Evolutionary conservation across 2,113 vertebrate species (phyloP), one percentile per base, ranked within the genome.

Genomic region (Loxodonta africana): DNA sequence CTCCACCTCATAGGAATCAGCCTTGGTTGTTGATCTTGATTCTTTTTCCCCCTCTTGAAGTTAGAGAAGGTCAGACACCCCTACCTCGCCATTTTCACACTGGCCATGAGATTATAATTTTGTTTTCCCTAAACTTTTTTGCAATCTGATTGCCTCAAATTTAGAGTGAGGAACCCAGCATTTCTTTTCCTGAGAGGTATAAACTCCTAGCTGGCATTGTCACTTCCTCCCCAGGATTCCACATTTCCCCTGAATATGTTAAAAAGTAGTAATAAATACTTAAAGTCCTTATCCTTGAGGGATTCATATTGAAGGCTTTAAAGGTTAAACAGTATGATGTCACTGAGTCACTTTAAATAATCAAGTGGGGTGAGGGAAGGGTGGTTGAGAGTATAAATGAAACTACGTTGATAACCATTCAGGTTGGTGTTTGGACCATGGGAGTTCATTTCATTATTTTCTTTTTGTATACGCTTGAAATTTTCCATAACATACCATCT

Each of bases 171-270:
- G 25, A 95, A 87, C 20, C 28, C 44, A 87, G 23, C 28, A 33
- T 90, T 93, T 93, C 44, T 82, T 77, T 90, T 69, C 30, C n/a
- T 80, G 41, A 41, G 10, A 78, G 4, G 33, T 46, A 92, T 6
- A 76, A 95, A 85, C 14, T 74, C 78, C 78, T 23, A 74, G 41
- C 25, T 80, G 8, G n/a, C 15, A 69, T 5, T 87, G 57, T 77
- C 86, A 77, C 30, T 83, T 82, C 63, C 41, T 51, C 71, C 69
- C 53, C 73, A 96, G 53, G n/a, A 80, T 93, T 60, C 74, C 57
- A 73, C 80, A 85, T 74, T 60, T 73, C 44, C 23, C 53, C 83
- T 44, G 51, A 8, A 80, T 93, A 88, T 76, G 21, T 74, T 57
- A 71, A 88, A 77, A 48, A 88, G 80, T 44, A 90, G 51, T 86